phyloP scores from a whole-genome alignment of 2,113 vertebrate species.

The Oncorhynchus gorbuscha region DNA sequence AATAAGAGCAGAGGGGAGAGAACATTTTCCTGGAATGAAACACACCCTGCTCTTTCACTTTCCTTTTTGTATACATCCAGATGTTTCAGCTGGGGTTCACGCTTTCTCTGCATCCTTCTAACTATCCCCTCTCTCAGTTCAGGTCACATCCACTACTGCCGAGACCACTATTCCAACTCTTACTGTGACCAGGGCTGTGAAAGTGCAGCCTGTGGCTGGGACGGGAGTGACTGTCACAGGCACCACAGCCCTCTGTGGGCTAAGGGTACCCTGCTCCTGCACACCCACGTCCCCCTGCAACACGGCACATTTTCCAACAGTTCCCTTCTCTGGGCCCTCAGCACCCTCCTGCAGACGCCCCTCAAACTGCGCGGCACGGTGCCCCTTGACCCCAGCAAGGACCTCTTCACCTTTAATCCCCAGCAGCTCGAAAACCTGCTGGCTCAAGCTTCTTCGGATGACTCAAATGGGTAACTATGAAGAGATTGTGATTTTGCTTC shows the following conservation, averaged over 20 bases:
- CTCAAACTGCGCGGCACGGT: conserved; percentile 71
- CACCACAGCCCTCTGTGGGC: conserved; percentile 61
- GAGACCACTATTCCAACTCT: conserved; percentile 79
- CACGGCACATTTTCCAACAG: conserved; percentile 57
- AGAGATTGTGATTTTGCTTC: background rate
- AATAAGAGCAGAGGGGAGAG: background rate
- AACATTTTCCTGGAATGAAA: no score
- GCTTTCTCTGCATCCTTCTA: background rate
- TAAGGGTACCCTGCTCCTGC: conserved; percentile 72
- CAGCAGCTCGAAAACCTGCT: conserved; percentile 61
- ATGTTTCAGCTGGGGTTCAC: background rate
- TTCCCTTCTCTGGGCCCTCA: conserved; percentile 76
- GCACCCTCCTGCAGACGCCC: conserved; percentile 73
- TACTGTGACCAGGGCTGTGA: conserved; percentile 84
- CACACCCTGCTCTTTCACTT: no score
- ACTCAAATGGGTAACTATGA: conserved; percentile 63
- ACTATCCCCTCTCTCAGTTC: conserved; percentile 59
- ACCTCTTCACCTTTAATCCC: conserved; percentile 55
- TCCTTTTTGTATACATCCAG: no score
- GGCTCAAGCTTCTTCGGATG: conserved; percentile 29
- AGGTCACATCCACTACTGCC: conserved; percentile 79
- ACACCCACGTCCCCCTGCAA: conserved; percentile 59
- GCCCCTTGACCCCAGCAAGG: conserved; percentile 46
- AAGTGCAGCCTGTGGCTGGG: conserved; percentile 83
- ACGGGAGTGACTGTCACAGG: conserved; percentile 81